These are phyloP conservation scores for Capitella teleta DNA, from an alignment of 1,140 invertebrate genomes.

Conservation along the genomic window DNA sequence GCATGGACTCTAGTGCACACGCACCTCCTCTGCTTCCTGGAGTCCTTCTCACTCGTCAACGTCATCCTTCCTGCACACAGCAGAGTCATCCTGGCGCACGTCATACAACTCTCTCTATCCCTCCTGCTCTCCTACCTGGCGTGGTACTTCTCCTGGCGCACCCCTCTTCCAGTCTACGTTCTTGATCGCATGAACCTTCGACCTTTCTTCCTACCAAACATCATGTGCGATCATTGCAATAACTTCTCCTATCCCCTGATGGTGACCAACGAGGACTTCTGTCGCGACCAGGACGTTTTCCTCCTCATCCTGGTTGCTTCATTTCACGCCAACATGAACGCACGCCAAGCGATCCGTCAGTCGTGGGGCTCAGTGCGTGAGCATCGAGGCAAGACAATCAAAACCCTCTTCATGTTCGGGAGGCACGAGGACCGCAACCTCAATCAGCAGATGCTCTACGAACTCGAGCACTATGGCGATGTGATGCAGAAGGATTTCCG, in stretches of 20 bases:
- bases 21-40: no score
- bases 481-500: slow-evolving; percentile 14
- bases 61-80: no score
- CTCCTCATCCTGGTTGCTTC: slow-evolving; percentile 7
- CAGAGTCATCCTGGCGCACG: no score
- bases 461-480: slow-evolving; percentile 11
- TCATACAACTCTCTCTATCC: no score
- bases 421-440: slow-evolving; percentile 6
- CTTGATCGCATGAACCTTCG: slow-evolving; percentile 8
- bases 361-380: neutral
- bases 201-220: slow-evolving; percentile 7
- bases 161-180: slow-evolving; percentile 7
- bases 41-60: no score
- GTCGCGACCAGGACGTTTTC: neutral
- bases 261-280: slow-evolving; percentile 3
- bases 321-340: slow-evolving; percentile 4
- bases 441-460: slow-evolving; percentile 6
- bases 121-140: no score
- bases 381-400: slow-evolving; percentile 5
- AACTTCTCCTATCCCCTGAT: slow-evolving; percentile 7
- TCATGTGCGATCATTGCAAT: slow-evolving; percentile 4
- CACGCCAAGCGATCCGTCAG: slow-evolving; percentile 2
- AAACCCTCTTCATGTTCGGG: slow-evolving; percentile 12
- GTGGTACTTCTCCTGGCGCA: slow-evolving; percentile 1
- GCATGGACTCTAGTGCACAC: no score